Base-by-base conservation (phyloP, 2,888 invertebrate genomes). In the Idaea biselata region DNA sequence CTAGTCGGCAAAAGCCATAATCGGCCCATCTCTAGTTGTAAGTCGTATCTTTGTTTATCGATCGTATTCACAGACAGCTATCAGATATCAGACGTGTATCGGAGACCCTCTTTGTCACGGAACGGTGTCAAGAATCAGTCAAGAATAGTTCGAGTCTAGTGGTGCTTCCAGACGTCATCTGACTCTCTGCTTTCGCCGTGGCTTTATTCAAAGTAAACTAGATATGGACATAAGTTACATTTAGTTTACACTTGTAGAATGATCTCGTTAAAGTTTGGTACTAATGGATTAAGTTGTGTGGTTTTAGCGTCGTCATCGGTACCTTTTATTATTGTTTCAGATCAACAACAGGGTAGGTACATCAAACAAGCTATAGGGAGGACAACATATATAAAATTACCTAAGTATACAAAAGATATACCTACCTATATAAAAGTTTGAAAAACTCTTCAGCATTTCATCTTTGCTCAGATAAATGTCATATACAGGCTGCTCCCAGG, bases 121-220 rank as follows among this genome's bases (percentile, higher is more conserved):
- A 69, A 68, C 67, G 62, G 60, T 69, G 71, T 69, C 71, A 71
- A 71, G 71, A 68, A 25, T 25, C 25, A 25, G 71, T 69, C 71
- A 71, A 44, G 44, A 44, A 56, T 56, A 56, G 17, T 44, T 56
- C 16, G 55, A 55, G 17, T n/a, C 16, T 17, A 16, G 56, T 18
- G 56, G 56, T 18, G 44, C 44, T 44, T 44, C 44, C 14, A 44
- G 44, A 44, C 44, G 8, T 4, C 11, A 44, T 44, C 11, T 14
- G 44, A 14, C 11, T 44, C 44, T 44, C 44, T 14, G 44, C 44
- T 14, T 44, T 44, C 14, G 44, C 44, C 44, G 11, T 44, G 44
- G 44, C 44, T 44, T 44, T 44, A 44, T 25, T 44, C 44, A 44
- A 44, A 44, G 44, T 44, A 44, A 7, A 44, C 14, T 44, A 3